Evolutionary conservation across 1,140 invertebrate genomes (phyloP), one percentile per base, ranked within the genome.

Genomic region (Drosophila rhopaloa): DNA sequence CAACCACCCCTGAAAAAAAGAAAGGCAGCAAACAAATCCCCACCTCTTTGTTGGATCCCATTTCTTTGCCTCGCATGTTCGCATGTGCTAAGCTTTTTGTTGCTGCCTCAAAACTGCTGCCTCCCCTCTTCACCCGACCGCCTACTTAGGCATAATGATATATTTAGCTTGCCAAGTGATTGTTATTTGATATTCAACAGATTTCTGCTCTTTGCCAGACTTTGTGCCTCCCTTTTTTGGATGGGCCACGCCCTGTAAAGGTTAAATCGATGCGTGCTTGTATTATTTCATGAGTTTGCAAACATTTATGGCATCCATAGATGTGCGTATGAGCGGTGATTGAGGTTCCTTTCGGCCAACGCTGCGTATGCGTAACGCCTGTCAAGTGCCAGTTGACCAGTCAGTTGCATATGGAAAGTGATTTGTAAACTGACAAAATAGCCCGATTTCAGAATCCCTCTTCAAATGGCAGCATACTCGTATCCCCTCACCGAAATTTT

Each of bases 181-280:
- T 89, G 85, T 89, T 89, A 89, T 89, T 89, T 90, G 85, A 89
- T 89, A 89, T 89, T 89, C 85, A 89, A 89, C 85, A 89, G 85
- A 89, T 89, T 89, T 89, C 71, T 75, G 41, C 58, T 71, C 62
- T 40, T 53, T 14, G 70, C 40, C 63, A 56, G 55, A 40, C 56
- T 68, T 75, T 37, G 61, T 55, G 40, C 63, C 53, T 59, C 46
- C 46, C 46, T 63, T 46, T 46, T 43, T 27, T 27, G 48, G 47
- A 61, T 16, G 19, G 51, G 38, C 48, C 50, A 54, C 60, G 65
- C 72, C 47, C 48, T 81, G 66, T 65, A 59, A 9, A 58, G 61
- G 60, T 76, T 81, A 80, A 76, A 81, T 80, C 78, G 79, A 81
- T 83, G 70, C 71, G 66, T 76, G 53, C 73, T 81, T 68, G 70